Evolutionary conservation across 2,888 invertebrate species (phyloP).

Genomic region (Sarcophaga rosellei): DNA sequence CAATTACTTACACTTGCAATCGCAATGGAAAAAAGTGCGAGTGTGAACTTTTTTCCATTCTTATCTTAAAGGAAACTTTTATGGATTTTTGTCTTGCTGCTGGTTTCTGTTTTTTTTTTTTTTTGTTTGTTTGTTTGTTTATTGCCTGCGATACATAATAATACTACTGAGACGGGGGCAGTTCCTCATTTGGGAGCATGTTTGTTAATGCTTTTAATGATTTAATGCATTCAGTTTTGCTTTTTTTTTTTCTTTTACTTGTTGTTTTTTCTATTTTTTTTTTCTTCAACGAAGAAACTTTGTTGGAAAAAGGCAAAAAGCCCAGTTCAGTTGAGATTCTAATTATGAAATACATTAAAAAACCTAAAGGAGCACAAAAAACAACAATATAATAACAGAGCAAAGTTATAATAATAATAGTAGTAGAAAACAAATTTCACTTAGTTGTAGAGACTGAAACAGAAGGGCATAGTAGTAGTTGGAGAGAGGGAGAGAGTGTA

Average conservation of each 20-base stretch:
- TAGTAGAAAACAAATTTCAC: constrained; percentile 31
- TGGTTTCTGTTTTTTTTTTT: neutral
- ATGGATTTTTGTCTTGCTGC: neutral
- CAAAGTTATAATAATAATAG: constrained; percentile 38
- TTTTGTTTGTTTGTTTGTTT: neutral
- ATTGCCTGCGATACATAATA: neutral
- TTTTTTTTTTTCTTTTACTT: neutral
- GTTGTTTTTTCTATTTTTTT: neutral
- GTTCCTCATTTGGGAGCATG: constrained; percentile 16
- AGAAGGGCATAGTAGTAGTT: neutral
- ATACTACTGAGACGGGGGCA: neutral
- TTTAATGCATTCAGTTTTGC: constrained; percentile 38
- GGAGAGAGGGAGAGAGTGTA: neutral
- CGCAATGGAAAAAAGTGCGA: too few species aligned
- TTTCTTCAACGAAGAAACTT: neutral
- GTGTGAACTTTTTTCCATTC: neutral
- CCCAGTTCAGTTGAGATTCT: constrained; percentile 35
- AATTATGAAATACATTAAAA: constrained; percentile 58
- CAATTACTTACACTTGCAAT: too few species aligned
- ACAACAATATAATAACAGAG: neutral
- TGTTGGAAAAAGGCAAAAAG: neutral
- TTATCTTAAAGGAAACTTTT: neutral
- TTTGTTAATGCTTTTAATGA: constrained; percentile 55
- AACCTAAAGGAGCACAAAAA: constrained; percentile 12
- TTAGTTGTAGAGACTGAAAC: neutral